A percentile compares a stretch with the other conserved stretches of the same genome.
Evolutionary conservation across 2,797 vertebrate species (phyloP).

Genomic region (Falco berigora): DNA sequence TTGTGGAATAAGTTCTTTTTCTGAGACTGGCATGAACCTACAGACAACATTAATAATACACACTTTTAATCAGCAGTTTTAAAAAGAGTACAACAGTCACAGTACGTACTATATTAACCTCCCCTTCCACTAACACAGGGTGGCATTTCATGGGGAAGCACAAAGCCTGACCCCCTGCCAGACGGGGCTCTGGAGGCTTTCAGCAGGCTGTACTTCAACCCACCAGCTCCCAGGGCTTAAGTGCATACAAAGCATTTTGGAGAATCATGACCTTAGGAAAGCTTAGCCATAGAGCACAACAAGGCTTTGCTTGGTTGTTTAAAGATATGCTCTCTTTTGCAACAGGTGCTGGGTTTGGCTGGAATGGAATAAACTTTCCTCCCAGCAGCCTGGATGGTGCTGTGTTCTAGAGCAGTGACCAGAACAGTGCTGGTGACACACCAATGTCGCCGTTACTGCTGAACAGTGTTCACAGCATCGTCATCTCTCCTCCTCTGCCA

Average conservation of each 20-base stretch:
- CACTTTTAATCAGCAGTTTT: slow-evolving; percentile 57
- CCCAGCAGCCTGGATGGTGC: background rate
- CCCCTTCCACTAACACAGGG: background rate
- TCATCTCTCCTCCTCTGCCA: background rate
- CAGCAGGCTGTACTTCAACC: background rate
- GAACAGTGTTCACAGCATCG: background rate
- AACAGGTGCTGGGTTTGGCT: background rate
- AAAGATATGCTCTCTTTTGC: background rate
- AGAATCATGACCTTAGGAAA: background rate
- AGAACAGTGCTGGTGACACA: background rate
- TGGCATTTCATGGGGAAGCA: background rate
- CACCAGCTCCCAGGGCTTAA: background rate
- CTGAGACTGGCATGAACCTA: slow-evolving; percentile 93
- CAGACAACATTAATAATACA: slow-evolving; percentile 77
- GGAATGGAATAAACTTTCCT: background rate
- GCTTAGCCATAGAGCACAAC: background rate
- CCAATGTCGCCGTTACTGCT: background rate
- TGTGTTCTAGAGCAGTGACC: background rate
- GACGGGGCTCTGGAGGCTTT: background rate
- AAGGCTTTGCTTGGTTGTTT: background rate
- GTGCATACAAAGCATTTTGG: background rate
- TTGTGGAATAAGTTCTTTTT: slow-evolving; percentile 96
- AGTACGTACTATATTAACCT: background rate
- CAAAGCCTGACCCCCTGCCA: background rate
- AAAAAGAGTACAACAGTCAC: background rate